Evolutionary conservation across 2,888 invertebrate genomes (phyloP), one percentile per base, ranked within the genome.

Genomic region (Ophonus ardosiacus): DNA sequence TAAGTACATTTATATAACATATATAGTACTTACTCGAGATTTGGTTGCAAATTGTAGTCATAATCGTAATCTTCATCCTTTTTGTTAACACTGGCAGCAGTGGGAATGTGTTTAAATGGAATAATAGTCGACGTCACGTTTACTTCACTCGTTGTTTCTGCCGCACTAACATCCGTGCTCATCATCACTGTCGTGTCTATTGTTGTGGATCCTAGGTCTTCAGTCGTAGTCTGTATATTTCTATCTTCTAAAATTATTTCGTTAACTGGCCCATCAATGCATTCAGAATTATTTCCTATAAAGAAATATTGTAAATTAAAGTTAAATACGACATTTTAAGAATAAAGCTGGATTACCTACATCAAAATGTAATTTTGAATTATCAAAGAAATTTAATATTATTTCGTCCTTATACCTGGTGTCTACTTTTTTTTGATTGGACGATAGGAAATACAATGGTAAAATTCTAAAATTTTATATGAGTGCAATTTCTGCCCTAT

Each of bases 21-120:
- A 63, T 8, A 6, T 6, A 61, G 10, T 40, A 89, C 91, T 92
- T 92, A 95, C 95, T 94, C 94, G 78, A 97, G 92, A 91, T 97
- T 97, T 0, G 97, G 97, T 84, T 97, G 90, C 8, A 96, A 96
- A n/a, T 92, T 93, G 88, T 95, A 96, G 88, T 96, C 96, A 88
- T 94, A 95, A 87, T 95, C 94, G 87, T 94, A 94, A 88, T 94
- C 94, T 87, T 94, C 93, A 81, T 93, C 93, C 87, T 94, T 93
- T 0, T 92, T 93, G 88, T 93, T 94, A 7, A 92, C 91, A 87
- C 90, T 93, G 84, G 90, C 91, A 86, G 90, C 92, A 88, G 90
- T 24, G 8, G 71, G 92, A 86, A 89, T 91, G 82, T 88, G 88
- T 31, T 86, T 85, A 85, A 84, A 78, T 21, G 56, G 40, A n/a